Base-by-base conservation (phyloP, 2,113 vertebrate genomes). In the Megalops atlanticus region DNA sequence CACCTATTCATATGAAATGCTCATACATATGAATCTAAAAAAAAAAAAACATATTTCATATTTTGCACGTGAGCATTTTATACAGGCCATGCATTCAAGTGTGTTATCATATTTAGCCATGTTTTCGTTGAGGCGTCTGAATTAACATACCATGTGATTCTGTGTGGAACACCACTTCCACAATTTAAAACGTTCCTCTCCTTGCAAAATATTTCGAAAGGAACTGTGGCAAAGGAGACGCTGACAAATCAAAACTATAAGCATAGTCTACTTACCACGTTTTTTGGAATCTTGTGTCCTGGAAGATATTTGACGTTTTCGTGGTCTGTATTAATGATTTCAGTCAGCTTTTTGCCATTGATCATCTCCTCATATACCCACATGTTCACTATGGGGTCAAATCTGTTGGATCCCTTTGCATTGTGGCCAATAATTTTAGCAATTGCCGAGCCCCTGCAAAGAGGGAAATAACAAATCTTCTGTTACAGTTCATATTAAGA, bases 351-450 rank as follows among this genome's bases (percentile, higher is more conserved):
- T 85, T 80, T 92, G 15, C 93, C 94, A 0, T 92, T 81, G 0
- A 95, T 83, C 24, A 91, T 80, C 79, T 96, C 95, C 88, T 97
- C 95, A 47, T 92, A 96, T n/a, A 96, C 94, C 94, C 95, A 96
- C 91, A 97, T 94, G 84, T 94, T 96, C 33, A 96, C 93, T 49
- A 90, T 72, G 0, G 95, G 92, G 31, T 95, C 89, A 82, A 96
- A 96, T 71, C 86, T 89, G 84, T 93, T 94, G 24, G 92, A 94
- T 0, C 85, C 88, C 74, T 92, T 93, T 45, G 94, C 91, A 92
- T 95, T 97, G 75, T 86, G 83, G 3, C 95, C 95, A 77, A 96
- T 81, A 69, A 97, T 96, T 88, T 93, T 96, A 81, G 96, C 93
- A 76, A 95, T 95, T 35, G 93, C 92, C 4, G 94, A 94, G 36